Percentiles rank a stretch among this genome's conserved stretches.
These are phyloP conservation scores for Aricia artaxerxes DNA, from an alignment of 2,888 invertebrate species.

Conservation along the genomic window DNA sequence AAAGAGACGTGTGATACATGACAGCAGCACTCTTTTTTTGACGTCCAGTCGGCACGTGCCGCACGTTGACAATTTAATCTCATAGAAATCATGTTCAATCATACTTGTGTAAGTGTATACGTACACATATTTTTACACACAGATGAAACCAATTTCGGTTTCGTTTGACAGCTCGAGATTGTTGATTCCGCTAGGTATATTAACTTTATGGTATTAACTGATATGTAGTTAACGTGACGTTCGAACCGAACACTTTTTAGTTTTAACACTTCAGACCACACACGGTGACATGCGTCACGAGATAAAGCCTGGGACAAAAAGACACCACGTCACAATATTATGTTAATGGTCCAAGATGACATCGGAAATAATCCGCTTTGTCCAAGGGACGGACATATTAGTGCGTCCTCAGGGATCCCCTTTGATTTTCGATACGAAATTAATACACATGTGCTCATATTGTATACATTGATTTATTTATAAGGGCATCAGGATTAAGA, in stretches of 20 bases:
- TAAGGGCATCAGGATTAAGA: constrained; percentile 28
- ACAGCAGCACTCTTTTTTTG: too few species aligned
- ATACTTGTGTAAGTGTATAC: too few species aligned
- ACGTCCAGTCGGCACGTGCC: too few species aligned
- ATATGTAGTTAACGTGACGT: neutral
- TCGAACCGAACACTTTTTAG: neutral
- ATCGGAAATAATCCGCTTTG: constrained; percentile 75
- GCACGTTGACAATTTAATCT: too few species aligned
- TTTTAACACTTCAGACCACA: constrained; percentile 55
- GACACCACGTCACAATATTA: constrained; percentile 68
- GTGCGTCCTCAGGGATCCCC: constrained; percentile 64
- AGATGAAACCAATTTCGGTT: too few species aligned
- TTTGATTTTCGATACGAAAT: constrained; percentile 76
- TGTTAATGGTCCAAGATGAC: constrained; percentile 73
- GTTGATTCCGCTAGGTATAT: too few species aligned
- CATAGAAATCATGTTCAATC: too few species aligned
- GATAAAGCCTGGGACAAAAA: constrained; percentile 58
- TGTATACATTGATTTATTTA: constrained; percentile 28
- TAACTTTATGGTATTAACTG: neutral
- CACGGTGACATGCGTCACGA: constrained; percentile 50
- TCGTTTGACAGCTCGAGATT: too few species aligned
- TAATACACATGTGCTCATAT: constrained; percentile 54
- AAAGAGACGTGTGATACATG: too few species aligned
- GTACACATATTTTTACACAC: too few species aligned
- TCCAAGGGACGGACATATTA: constrained; percentile 68